These are phyloP conservation scores for Phengaris alcon DNA, from an alignment of 2,888 invertebrate species.

Conservation along the genomic window DNA sequence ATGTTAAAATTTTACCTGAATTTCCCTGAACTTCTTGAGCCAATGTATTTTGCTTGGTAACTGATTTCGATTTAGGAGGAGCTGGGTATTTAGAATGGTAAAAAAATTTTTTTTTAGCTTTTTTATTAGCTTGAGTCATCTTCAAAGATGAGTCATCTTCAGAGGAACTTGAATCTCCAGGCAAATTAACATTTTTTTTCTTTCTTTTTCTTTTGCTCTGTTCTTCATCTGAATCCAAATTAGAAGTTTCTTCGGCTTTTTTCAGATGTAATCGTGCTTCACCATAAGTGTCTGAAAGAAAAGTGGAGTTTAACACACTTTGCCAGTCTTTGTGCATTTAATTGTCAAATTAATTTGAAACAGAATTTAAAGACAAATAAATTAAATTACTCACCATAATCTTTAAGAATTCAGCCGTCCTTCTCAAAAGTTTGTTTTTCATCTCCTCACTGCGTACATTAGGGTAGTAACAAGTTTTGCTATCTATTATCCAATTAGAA, in stretches of 20 bases:
- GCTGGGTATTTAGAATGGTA: neutral
- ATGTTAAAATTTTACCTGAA: too few relatives aligned
- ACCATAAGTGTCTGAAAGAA: neutral
- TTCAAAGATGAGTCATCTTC: neutral
- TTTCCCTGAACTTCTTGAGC: too few relatives aligned
- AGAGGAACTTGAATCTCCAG: neutral
- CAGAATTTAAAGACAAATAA: neutral
- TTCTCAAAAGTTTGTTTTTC: neutral
- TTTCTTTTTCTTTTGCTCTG: neutral
- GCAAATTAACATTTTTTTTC: neutral
- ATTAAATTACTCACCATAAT: neutral
- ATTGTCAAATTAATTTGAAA: neutral
- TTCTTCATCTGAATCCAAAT: constrained; percentile 3
- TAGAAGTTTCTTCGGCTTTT: neutral
- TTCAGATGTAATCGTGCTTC: neutral
- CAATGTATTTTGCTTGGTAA: neutral
- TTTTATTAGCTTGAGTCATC: neutral
- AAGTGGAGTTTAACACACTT: neutral
- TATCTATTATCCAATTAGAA: neutral
- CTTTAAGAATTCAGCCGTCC: neutral
- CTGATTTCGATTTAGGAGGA: neutral
- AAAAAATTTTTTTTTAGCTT: neutral
- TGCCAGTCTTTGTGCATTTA: too few relatives aligned
- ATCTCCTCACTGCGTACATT: neutral
- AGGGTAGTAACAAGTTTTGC: neutral